Evolutionary conservation across 2,888 invertebrate species (phyloP), one percentile per base, ranked within the genome.

Genomic region (Gerris lacustris): DNA sequence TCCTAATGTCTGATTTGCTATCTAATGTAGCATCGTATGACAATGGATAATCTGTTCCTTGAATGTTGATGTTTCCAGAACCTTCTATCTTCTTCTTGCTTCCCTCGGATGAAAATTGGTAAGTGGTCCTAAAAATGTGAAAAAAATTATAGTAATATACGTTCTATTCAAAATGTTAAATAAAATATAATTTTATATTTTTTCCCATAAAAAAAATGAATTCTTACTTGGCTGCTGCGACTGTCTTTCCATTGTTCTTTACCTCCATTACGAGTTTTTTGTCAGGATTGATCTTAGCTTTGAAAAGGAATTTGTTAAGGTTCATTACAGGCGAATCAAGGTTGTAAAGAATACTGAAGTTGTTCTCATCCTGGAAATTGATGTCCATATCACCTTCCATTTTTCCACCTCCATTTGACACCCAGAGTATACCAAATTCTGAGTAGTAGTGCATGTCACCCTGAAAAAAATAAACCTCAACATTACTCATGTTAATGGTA

Each of bases 161-260:
- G 31, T 31, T 31, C 31, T 31, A 31, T 31, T 31, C 1, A 31
- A 31, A 31, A 31, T 2, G 1, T 31, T 2, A 31, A 2, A 31
- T 31, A 31, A 31, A 31, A 31, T 31, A 31, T 31, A 31, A 31
- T 2, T 31, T 31, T 31, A 31, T 31, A 31, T 31, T 31, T 31
- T 31, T 31, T 4, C 31, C 31, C 4, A 31, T 31, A 31, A 31
- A 31, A 31, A 31, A 31, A 31, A 31, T 31, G 31, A 31, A 31
- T 31, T 31, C 77, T 77, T 78, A 87, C 87, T 84, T 86, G 83
- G 92, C 91, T 76, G 87, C 85, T 2, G 91, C 77, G 7, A 91
- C 78, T 69, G 87, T 87, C 77, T 88, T 86, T 71, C 85, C 85
- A 5, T 84, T 86, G 67, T 87, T 86, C 45, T 85, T 87, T 0